phyloP scores from a whole-genome alignment of 2,888 invertebrate genomes.

The Proisotoma minuta region DNA sequence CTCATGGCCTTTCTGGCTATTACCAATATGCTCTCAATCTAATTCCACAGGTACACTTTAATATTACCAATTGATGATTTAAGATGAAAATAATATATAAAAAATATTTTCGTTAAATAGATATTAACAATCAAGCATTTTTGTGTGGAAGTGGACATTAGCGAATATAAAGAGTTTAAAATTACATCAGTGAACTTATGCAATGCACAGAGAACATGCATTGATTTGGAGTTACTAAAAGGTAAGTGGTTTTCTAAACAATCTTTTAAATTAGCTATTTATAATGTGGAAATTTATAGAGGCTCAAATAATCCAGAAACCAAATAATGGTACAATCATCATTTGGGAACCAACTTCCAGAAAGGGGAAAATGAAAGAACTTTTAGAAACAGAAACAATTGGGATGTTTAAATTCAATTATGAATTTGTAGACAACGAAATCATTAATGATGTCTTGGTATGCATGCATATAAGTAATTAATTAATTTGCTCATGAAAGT shows the following conservation, averaged over 20 bases:
- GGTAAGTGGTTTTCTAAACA: too few species aligned
- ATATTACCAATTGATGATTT: neutral
- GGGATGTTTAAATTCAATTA: constrained; percentile 2
- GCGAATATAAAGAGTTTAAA: neutral
- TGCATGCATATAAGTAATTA: constrained; percentile 49
- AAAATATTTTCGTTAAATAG: neutral
- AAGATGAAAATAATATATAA: neutral
- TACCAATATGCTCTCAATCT: neutral
- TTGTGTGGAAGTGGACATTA: neutral
- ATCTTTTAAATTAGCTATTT: too few species aligned
- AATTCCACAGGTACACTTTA: neutral
- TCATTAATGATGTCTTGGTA: constrained; percentile 63
- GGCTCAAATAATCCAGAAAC: neutral
- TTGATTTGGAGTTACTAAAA: neutral
- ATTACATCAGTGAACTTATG: neutral
- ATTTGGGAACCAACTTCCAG: neutral
- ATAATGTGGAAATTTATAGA: too few species aligned
- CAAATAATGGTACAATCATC: neutral
- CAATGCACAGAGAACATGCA: neutral
- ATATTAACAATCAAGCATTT: neutral
- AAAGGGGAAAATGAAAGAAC: neutral
- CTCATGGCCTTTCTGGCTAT: neutral
- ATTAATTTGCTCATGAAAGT: neutral
- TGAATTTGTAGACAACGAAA: neutral
- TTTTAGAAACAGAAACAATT: neutral